Conservation (phyloP, 2,888 invertebrate genomes). For the Melinaea marsaeus region DNA sequence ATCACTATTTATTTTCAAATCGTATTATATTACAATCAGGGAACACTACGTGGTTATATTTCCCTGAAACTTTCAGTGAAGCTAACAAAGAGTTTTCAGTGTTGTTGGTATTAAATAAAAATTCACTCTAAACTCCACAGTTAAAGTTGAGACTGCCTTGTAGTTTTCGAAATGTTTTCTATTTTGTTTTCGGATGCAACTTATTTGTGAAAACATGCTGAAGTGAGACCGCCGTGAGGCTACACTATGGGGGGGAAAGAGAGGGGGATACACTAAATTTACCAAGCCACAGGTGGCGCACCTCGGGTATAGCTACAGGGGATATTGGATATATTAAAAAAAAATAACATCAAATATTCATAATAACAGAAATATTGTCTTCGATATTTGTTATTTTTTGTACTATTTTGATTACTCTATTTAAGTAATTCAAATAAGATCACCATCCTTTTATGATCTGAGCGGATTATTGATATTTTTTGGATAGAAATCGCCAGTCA, state of each 20-base stretch:
- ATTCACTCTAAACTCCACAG: constrained; percentile 25
- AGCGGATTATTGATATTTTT: no score
- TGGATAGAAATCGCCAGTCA: no score
- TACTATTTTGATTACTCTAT: no score
- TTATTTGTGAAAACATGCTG: constrained; percentile 75
- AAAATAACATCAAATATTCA: neutral
- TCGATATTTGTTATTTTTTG: neutral
- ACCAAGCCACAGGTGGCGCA: constrained; percentile 76
- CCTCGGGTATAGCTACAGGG: constrained; percentile 64
- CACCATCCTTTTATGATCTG: no score
- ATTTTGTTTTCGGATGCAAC: constrained; percentile 76
- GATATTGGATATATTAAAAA: constrained; percentile 34
- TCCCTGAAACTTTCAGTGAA: constrained; percentile 63
- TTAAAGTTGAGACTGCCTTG: constrained; percentile 38
- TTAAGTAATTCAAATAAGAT: no score
- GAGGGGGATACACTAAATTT: constrained; percentile 71
- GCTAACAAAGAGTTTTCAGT: constrained; percentile 60
- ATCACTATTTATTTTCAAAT: constrained; percentile 68
- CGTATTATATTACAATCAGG: constrained; percentile 73
- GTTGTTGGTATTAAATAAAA: constrained; percentile 30
- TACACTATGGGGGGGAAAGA: constrained; percentile 41
- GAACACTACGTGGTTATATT: constrained; percentile 61
- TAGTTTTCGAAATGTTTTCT: constrained; percentile 55
- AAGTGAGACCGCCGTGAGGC: constrained; percentile 48
- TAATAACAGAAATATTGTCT: neutral